Evolutionary conservation across 2,113 vertebrate species (phyloP).

Genomic region (Potamarius usumacintae): DNA sequence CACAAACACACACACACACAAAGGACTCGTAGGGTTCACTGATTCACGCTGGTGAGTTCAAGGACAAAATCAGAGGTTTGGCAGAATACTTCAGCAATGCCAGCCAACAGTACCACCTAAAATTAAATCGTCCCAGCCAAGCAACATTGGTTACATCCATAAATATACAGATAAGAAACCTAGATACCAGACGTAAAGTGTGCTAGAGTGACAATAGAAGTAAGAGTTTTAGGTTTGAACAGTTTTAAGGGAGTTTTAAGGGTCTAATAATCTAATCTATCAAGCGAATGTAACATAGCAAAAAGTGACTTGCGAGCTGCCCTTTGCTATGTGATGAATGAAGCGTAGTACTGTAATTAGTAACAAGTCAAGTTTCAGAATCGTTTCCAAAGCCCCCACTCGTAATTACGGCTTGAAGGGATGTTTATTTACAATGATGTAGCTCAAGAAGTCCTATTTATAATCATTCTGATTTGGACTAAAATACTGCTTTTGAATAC

Average conservation of each 20-base stretch:
- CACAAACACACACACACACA: conserved; percentile 10
- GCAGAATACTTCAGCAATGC: background rate
- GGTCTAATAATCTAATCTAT: background rate
- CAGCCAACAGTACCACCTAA: background rate
- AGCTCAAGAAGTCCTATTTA: background rate
- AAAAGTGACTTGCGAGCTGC: background rate
- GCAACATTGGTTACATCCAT: background rate
- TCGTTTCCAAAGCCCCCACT: background rate
- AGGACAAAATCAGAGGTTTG: conserved; percentile 17
- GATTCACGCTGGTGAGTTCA: background rate
- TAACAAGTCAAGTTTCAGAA: background rate
- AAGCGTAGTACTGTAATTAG: background rate
- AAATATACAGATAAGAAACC: background rate
- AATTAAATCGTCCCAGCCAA: background rate
- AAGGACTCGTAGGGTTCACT: background rate
- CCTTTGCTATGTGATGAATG: background rate
- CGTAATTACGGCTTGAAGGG: background rate
- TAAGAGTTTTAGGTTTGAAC: background rate
- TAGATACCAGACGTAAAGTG: background rate
- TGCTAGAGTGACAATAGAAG: background rate
- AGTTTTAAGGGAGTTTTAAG: background rate
- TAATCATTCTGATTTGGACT: background rate
- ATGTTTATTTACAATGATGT: background rate
- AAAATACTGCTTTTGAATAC: background rate
- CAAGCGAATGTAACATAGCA: background rate